Evolutionary conservation across 2,113 vertebrate species (phyloP).

Genomic region (Lipophrys pholis): DNA sequence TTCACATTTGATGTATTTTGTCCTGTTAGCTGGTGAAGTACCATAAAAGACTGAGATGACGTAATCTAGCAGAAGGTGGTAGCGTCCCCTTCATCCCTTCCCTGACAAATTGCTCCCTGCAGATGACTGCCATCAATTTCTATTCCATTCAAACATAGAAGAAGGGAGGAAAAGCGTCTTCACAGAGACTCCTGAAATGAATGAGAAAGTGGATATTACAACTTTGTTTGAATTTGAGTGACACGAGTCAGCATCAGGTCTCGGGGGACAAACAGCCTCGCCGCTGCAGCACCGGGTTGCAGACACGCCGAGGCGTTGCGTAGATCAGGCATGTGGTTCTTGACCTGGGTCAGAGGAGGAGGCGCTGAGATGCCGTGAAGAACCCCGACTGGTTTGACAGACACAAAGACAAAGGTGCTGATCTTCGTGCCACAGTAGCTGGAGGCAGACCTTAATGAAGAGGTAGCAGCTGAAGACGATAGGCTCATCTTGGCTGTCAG

Average conservation of each 20-base stretch:
- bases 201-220: slow-evolving; percentile 7
- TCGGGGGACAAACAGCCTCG: neutral
- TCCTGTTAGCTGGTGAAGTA: no score
- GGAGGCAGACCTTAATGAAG: slow-evolving; percentile 68
- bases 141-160: slow-evolving; percentile 16
- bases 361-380: slow-evolving; percentile 22
- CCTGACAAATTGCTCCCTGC: neutral
- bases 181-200: neutral
- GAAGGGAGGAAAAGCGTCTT: slow-evolving; percentile 16
- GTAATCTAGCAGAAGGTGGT: no score
- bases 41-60: no score
- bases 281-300: neutral
- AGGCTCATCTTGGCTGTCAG: slow-evolving; percentile 55
- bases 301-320: neutral
- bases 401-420: slow-evolving; percentile 53
- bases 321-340: neutral
- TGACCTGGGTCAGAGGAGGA: slow-evolving; percentile 5
- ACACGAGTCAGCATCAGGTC: slow-evolving; percentile 16
- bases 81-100: no score
- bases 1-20: no score
- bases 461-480: slow-evolving; percentile 58
- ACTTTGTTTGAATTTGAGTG: neutral
- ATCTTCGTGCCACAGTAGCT: slow-evolving; percentile 50
- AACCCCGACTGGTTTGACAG: slow-evolving; percentile 48
- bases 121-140: slow-evolving; percentile 40